These are phyloP conservation scores for Peromyscus leucopus DNA, from an alignment of 2,113 vertebrate genomes.

Conservation along the genomic window DNA sequence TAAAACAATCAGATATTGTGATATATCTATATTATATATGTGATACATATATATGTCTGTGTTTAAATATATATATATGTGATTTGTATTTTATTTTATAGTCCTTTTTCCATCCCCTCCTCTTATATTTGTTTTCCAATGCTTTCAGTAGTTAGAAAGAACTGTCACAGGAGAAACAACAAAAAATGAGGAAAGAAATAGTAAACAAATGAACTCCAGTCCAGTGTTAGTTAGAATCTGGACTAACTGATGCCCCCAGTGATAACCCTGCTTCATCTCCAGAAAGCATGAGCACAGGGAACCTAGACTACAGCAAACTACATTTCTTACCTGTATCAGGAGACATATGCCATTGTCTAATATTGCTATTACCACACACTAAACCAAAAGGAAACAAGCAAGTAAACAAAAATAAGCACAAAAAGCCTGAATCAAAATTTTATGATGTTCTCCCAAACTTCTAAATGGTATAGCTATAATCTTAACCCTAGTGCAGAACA, in stretches of 20 bases:
- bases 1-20: not conserved
- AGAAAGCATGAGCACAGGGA: not conserved
- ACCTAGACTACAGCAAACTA: not conserved
- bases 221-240: not conserved
- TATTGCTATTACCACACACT: not conserved
- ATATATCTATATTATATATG: not conserved
- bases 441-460: not conserved
- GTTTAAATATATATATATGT: not conserved
- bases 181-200: not conserved
- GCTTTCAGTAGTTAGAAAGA: not conserved
- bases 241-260: not conserved
- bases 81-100: not conserved
- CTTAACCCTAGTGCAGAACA: fast-evolving
- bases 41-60: not conserved
- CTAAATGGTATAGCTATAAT: not conserved
- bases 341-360: not conserved
- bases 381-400: not conserved
- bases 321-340: not conserved
- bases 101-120: not conserved
- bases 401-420: not conserved
- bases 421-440: not conserved
- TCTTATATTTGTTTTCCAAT: not conserved
- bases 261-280: not conserved
- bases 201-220: not conserved
- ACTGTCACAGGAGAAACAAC: not conserved